These are phyloP conservation scores for Cancer borealis DNA, from an alignment of 2,888 invertebrate genomes.

Conservation along the genomic window DNA sequence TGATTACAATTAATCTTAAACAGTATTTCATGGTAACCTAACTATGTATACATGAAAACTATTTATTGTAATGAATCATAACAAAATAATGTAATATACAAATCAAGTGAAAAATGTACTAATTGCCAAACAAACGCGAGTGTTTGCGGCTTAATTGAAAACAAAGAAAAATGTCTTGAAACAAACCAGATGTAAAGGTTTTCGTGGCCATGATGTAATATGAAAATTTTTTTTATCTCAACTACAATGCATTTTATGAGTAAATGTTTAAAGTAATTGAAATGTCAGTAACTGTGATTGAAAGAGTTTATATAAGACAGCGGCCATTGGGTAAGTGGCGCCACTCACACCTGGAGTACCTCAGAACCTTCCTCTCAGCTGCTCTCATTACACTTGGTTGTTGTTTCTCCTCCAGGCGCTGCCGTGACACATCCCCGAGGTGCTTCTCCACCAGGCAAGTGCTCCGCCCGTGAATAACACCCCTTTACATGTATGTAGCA, in stretches of 20 bases:
- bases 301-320: constrained; percentile 13
- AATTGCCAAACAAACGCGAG: neutral
- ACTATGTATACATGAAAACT: neutral
- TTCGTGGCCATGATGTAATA: neutral
- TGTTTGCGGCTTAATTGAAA: neutral
- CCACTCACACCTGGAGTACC: neutral
- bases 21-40: too few relatives aligned
- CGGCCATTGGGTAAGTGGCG: neutral
- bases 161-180: neutral
- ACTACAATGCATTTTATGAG: neutral
- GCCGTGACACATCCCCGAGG: neutral
- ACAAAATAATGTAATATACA: neutral
- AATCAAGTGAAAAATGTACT: neutral
- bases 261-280: neutral
- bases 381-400: neutral
- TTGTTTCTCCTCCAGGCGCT: neutral
- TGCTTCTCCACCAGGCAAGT: neutral
- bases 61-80: neutral
- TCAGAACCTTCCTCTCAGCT: neutral
- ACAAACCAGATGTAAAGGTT: neutral
- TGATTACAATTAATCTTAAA: too few relatives aligned
- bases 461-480: neutral
- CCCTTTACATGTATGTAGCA: neutral
- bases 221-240: neutral
- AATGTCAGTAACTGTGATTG: neutral